Conservation (phyloP, 2,797 vertebrate genomes). For the Malacoraja senta region DNA sequence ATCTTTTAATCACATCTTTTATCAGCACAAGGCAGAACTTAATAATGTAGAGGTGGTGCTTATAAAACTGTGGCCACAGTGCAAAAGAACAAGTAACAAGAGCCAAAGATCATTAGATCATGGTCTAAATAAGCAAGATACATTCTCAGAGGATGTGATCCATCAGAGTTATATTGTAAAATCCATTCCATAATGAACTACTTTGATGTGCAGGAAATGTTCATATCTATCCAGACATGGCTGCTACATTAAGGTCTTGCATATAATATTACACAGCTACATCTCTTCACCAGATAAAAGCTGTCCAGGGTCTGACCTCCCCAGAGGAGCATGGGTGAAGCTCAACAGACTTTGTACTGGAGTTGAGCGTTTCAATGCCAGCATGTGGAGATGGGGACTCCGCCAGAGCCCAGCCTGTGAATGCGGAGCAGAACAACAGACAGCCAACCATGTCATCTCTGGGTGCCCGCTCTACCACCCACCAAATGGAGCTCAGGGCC, state of each 20-base stretch:
- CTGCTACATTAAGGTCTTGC: not conserved
- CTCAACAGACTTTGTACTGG: too few relatives aligned
- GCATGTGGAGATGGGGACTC: too few relatives aligned
- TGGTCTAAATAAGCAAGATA: not conserved
- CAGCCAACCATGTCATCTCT: too few relatives aligned
- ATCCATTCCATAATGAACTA: not conserved
- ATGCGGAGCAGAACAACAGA: too few relatives aligned
- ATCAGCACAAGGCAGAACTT: too few relatives aligned
- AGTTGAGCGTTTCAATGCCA: too few relatives aligned
- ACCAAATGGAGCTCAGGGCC: too few relatives aligned
- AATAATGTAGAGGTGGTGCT: not conserved
- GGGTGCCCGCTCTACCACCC: too few relatives aligned
- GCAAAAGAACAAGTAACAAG: not conserved
- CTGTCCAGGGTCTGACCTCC: too few relatives aligned
- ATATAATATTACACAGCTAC: not conserved
- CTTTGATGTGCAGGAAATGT: not conserved
- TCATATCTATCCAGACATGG: not conserved
- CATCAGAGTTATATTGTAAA: not conserved
- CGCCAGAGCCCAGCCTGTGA: too few relatives aligned
- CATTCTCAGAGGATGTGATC: not conserved
- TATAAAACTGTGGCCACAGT: not conserved
- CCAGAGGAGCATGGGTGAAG: too few relatives aligned
- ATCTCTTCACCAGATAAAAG: too few relatives aligned
- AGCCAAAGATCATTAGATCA: not conserved
- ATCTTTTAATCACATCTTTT: not conserved